Evolutionary conservation across 53 echinoderm and acorn worm genomes (phyloP).

Genomic region (Paracentrotus lividus): DNA sequence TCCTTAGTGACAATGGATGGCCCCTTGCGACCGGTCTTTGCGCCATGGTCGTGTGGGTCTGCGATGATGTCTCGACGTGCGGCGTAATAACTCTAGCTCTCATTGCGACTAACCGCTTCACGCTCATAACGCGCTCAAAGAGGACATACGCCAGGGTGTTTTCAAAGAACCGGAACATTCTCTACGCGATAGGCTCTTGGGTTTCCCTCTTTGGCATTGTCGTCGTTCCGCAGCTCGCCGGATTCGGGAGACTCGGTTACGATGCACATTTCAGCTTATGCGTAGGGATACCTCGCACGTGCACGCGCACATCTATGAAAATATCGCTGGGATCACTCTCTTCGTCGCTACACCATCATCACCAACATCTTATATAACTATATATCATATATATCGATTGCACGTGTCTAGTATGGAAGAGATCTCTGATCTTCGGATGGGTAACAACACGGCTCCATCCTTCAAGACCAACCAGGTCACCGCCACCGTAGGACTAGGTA

Average conservation of each 20-base stretch:
- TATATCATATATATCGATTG: conserved; percentile 7
- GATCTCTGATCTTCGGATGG: background rate
- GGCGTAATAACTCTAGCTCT: conserved; percentile 21
- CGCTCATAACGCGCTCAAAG: conserved; percentile 44
- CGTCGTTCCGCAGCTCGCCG: conserved; percentile 34
- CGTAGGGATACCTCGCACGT: conserved; percentile 54
- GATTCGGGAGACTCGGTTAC: conserved; percentile 48
- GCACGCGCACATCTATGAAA: conserved; percentile 53
- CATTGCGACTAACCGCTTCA: conserved; percentile 35
- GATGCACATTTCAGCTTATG: conserved; percentile 23
- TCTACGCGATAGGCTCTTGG: conserved; percentile 33
- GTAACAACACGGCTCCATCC: background rate
- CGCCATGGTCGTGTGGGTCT: conserved; percentile 39
- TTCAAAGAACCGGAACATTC: conserved; percentile 19
- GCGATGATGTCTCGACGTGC: conserved; percentile 24
- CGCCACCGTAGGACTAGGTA: too few species aligned
- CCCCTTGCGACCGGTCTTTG: conserved; percentile 24
- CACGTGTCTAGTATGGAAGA: conserved; percentile 37
- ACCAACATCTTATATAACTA: conserved; percentile 28
- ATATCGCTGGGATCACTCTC: background rate
- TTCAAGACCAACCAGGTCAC: conserved; percentile 24
- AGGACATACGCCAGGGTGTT: conserved; percentile 41
- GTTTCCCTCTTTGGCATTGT: conserved; percentile 49
- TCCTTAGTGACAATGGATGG: conserved; percentile 51
- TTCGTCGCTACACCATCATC: conserved; percentile 36